Evolutionary conservation across 2,113 vertebrate species (phyloP), one percentile per base, ranked within the genome.

Genomic region (Rhombomys opimus): DNA sequence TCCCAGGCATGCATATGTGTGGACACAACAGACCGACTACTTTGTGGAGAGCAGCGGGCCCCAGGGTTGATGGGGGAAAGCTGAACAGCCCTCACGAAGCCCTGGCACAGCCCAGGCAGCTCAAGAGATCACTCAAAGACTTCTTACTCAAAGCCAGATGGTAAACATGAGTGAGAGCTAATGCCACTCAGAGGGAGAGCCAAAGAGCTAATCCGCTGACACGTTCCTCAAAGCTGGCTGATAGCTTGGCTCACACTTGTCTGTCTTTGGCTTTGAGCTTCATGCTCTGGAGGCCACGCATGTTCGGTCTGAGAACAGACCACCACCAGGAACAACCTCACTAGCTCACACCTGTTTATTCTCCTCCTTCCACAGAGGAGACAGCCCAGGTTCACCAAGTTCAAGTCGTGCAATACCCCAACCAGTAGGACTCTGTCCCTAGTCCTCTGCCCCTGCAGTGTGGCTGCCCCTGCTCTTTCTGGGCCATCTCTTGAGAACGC

Each of bases 111-210:
- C 95, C 85, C 87, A 88, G 84, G 46, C 93, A 95, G 78, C 96
- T 93, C 82, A 93, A 91, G 94, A 96, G 97, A 94, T 96, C 96
- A 97, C 97, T 97, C 0, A 10, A 96, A 95, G 92, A 94, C 95
- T 96, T 97, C 95, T 97, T 87, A 91, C 94, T 94, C 89, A 90
- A 90, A 97, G 98, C 98, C 97, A 98, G 96, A 97, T 92, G 97
- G 96, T 97, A 93, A 97, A 85, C 96, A 95, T 63, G 96, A 98
- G 96, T 85, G 89, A 97, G 94, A 97, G 91, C 95, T 97, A 97
- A 97, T 96, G 97, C 97, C 96, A 97, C 97, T 98, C 96, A 91
- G 77, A 89, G 97, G 95, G 72, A 95, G 95, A 97, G 96, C 89
- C 96, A 96, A 88, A 77, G 94, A 95, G 84, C 96, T 97, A 96